A percentile compares a stretch with the other conserved stretches of the same genome.
Evolutionary conservation across 2,797 vertebrate genomes (phyloP).

Genomic region (Anas bahamensis): DNA sequence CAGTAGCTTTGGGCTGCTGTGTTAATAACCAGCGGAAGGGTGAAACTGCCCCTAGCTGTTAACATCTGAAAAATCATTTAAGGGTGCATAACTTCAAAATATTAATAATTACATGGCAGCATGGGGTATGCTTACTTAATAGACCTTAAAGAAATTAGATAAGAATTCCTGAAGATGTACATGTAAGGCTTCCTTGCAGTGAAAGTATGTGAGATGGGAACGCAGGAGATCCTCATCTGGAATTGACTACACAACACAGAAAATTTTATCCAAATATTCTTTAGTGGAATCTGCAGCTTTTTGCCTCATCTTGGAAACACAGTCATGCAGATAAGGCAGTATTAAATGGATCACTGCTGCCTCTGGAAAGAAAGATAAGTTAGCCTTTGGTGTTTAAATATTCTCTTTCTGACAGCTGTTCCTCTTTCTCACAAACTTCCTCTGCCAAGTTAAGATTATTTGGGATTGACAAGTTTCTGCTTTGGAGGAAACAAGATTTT

Average conservation of each 20-base stretch:
- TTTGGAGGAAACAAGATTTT: slow-evolving; percentile 37
- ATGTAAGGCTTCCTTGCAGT: not conserved
- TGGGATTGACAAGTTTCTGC: not conserved
- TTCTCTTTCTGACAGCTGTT: slow-evolving; percentile 21
- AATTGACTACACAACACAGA: not conserved
- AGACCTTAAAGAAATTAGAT: slow-evolving; percentile 7
- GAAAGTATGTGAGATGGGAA: not conserved
- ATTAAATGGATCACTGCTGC: slow-evolving; percentile 39
- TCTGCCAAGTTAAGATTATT: slow-evolving; percentile 11
- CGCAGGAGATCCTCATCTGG: not conserved
- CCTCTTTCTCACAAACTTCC: not conserved
- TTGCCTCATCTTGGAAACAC: not conserved
- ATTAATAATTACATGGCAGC: not conserved
- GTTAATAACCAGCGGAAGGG: not conserved
- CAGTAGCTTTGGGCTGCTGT: not conserved
- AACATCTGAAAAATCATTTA: slow-evolving; percentile 15
- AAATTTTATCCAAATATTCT: not conserved
- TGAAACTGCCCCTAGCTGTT: not conserved
- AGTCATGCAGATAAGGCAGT: slow-evolving; percentile 17
- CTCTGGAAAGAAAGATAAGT: slow-evolving; percentile 40
- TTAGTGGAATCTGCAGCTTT: not conserved
- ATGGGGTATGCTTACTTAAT: not conserved
- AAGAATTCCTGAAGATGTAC: not conserved
- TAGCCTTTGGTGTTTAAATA: not conserved
- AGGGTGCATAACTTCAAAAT: not conserved